A percentile compares a stretch with the other conserved stretches of the same genome.
phyloP scores from a whole-genome alignment of 2,113 vertebrate genomes.

The Bubo blakistoni region DNA sequence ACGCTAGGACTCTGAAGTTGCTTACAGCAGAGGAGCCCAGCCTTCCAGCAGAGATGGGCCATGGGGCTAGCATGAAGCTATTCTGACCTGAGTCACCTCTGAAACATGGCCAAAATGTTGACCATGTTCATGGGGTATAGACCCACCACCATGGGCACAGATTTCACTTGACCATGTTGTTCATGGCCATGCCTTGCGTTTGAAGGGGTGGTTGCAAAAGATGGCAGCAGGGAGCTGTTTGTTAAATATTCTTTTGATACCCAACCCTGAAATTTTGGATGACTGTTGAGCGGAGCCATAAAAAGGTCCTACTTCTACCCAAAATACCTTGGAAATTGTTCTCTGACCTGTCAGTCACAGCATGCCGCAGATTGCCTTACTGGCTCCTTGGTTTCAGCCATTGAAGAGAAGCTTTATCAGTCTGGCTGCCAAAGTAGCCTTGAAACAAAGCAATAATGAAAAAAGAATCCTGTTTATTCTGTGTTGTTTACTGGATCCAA shows the following conservation, averaged over 20 bases:
- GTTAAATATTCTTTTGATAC: background rate
- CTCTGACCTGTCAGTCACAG: background rate
- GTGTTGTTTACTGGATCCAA: background rate
- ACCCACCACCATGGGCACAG: background rate
- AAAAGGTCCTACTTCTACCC: background rate
- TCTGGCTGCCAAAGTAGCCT: constrained; percentile 1
- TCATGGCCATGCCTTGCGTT: background rate
- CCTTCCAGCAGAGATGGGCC: background rate
- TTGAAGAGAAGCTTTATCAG: background rate
- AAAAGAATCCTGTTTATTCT: background rate
- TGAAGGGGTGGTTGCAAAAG: background rate
- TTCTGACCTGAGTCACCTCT: background rate
- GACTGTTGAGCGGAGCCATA: rapidly evolving
- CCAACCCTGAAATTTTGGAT: background rate
- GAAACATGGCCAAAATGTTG: background rate
- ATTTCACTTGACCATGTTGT: rapidly evolving
- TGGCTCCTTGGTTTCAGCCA: background rate
- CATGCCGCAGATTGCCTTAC: background rate
- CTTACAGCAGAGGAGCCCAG: background rate
- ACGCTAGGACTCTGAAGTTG: background rate
- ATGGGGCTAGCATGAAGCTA: background rate
- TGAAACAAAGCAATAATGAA: background rate
- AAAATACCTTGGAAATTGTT: background rate
- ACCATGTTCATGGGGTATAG: background rate
- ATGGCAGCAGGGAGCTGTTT: background rate